Conservation (phyloP, 2,113 vertebrate species). For the Formicarius rufipectus region DNA sequence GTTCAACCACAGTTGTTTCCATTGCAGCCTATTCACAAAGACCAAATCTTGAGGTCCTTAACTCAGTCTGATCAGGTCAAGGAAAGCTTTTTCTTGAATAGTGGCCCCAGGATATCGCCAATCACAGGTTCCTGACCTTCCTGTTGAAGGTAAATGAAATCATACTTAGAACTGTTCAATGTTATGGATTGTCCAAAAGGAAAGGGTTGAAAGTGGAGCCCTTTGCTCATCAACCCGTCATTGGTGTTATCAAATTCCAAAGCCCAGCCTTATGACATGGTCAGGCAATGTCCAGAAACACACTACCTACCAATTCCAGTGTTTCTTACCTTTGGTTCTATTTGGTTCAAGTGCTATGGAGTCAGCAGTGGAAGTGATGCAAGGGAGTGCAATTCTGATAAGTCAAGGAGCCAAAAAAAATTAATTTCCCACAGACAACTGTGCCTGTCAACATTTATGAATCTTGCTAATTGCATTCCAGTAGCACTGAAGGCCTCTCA, state of each 20-base stretch:
- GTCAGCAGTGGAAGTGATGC: not conserved
- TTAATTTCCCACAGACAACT: not conserved
- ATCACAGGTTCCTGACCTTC: not conserved
- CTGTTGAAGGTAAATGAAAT: not conserved
- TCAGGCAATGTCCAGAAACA: not conserved
- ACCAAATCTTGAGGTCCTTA: not conserved
- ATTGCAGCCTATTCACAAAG: not conserved
- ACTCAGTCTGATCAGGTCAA: not conserved
- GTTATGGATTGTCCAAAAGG: not conserved
- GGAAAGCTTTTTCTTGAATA: not conserved
- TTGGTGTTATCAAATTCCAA: fast-evolving
- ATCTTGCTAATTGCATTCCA: not conserved
- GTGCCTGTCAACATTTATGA: not conserved
- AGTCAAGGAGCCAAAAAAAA: not conserved
- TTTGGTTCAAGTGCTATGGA: not conserved
- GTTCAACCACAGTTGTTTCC: not conserved
- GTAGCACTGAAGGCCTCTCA: not conserved
- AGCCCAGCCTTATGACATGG: not conserved
- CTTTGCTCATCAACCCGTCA: not conserved
- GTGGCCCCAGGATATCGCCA: too few relatives aligned
- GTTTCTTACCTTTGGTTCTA: not conserved
- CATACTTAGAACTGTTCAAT: not conserved
- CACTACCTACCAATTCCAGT: not conserved
- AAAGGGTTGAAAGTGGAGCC: not conserved
- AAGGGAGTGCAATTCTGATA: not conserved